phyloP scores from a whole-genome alignment of 2,113 vertebrate genomes.

The Chloebia gouldiae region DNA sequence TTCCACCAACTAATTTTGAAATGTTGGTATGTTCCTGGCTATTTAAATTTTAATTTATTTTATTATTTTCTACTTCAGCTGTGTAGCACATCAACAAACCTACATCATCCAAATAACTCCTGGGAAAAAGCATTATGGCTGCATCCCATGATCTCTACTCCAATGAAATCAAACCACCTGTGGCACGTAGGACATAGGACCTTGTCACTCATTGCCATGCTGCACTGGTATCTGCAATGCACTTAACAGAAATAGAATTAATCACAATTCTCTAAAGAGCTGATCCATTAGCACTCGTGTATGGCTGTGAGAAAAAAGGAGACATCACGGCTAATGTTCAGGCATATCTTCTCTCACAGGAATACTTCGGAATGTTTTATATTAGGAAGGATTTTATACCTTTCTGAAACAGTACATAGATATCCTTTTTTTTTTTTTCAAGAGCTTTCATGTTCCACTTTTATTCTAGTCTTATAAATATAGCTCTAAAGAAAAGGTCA shows the following conservation, averaged over 20 bases:
- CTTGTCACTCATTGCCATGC: not conserved
- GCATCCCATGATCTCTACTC: not conserved
- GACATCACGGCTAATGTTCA: not conserved
- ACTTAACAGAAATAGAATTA: constrained; percentile 18
- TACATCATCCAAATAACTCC: not conserved
- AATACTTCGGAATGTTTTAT: not conserved
- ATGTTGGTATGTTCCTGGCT: not conserved
- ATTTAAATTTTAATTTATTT: not conserved
- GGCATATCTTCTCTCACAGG: not conserved
- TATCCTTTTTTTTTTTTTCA: not conserved
- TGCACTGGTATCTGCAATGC: not conserved
- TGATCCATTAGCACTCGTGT: not conserved
- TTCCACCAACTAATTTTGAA: not conserved
- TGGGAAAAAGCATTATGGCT: not conserved
- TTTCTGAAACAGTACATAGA: not conserved
- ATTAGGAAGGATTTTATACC: not conserved
- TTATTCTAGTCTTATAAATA: not conserved
- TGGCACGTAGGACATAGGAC: not conserved
- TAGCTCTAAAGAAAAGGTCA: not conserved
- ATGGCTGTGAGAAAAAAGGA: constrained; percentile 2
- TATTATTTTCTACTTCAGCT: not conserved
- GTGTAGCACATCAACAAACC: not conserved
- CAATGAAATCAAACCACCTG: not conserved
- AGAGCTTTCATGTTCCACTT: not conserved
- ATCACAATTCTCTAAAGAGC: not conserved